These are phyloP conservation scores for Eupristina koningsbergeri DNA, from an alignment of 1,140 invertebrate species.

Conservation along the genomic window DNA sequence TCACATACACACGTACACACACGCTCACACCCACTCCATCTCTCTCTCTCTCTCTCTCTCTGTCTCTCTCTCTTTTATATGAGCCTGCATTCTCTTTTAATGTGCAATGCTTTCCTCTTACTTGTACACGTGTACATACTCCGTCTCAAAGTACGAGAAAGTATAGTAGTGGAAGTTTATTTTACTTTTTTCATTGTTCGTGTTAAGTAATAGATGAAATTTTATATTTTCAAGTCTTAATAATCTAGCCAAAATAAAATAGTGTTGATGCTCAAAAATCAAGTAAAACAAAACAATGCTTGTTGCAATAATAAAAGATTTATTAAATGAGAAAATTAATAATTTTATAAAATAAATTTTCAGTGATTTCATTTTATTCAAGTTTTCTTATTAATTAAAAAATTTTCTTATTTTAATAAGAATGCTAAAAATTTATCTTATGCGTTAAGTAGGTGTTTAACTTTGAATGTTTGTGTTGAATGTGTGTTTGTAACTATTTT, in stretches of 20 bases:
- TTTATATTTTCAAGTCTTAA: background rate
- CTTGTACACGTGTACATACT: background rate
- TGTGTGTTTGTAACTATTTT: no score
- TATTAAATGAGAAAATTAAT: no score
- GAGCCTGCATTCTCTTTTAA: conserved; percentile 28
- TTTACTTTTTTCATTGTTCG: background rate
- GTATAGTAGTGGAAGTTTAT: background rate
- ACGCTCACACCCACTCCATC: background rate
- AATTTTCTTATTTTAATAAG: no score
- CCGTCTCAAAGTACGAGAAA: background rate
- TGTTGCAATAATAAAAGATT: no score
- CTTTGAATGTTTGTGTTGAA: no score
- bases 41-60: background rate
- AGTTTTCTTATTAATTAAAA: no score
- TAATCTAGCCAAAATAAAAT: background rate
- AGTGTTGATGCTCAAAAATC: background rate
- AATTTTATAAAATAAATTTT: no score
- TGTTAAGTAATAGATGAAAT: background rate
- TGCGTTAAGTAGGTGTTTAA: no score
- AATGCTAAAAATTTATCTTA: no score
- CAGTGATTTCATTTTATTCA: no score
- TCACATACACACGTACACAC: no score
- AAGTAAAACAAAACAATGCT: background rate
- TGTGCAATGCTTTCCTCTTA: conserved; percentile 14
- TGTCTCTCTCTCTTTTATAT: background rate